Evolutionary conservation across 2,888 invertebrate genomes (phyloP).

Genomic region (Actias luna): DNA sequence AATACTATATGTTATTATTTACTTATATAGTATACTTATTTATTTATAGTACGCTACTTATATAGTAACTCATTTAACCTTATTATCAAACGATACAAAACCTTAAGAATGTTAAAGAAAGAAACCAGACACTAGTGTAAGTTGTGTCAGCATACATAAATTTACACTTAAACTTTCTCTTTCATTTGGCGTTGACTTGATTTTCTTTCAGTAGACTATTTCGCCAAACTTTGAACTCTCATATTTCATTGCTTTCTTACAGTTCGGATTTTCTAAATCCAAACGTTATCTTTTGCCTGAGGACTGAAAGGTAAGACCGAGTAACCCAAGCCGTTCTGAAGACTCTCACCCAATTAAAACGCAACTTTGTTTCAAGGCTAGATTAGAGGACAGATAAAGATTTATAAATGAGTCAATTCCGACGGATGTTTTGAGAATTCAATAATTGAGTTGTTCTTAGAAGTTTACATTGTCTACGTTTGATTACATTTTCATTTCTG

Average conservation of each 20-base stretch:
- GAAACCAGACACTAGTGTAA: neutral
- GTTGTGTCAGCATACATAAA: neutral
- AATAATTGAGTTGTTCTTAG: conserved; percentile 14
- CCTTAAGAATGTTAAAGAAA: neutral
- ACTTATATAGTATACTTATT: too few relatives aligned
- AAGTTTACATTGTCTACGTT: neutral
- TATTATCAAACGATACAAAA: too few relatives aligned
- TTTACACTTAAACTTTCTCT: neutral
- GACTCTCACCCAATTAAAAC: conserved; percentile 9
- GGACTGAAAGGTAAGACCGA: conserved; percentile 12
- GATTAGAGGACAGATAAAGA: conserved; percentile 8
- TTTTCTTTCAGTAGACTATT: conserved; percentile 14
- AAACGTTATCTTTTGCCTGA: conserved; percentile 18
- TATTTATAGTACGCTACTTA: too few relatives aligned
- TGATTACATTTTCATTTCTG: neutral
- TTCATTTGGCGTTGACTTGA: neutral
- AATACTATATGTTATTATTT: too few relatives aligned
- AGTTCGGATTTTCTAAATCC: conserved; percentile 18
- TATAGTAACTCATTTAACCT: too few relatives aligned
- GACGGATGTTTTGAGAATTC: neutral
- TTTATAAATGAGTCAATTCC: conserved; percentile 4
- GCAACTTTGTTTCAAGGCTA: conserved; percentile 6
- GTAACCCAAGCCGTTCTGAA: conserved; percentile 5
- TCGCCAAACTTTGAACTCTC: conserved; percentile 18
- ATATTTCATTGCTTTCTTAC: conserved; percentile 22